Evolutionary conservation across 2,113 vertebrate species (phyloP).

Genomic region (Anser cygnoides): DNA sequence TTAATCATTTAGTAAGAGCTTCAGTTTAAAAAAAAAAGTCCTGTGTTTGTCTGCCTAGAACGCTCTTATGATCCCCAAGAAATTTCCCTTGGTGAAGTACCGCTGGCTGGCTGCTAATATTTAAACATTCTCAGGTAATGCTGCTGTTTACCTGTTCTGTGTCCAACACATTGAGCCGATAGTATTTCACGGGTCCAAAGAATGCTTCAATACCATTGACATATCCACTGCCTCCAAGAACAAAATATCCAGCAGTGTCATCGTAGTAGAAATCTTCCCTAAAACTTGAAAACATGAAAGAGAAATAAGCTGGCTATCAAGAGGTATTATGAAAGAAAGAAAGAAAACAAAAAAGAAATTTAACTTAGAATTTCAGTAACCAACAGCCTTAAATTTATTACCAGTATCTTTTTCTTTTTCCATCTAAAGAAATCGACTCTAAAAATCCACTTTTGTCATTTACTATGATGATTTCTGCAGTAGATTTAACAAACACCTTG

Average conservation of each 20-base stretch:
- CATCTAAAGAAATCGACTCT: not conserved
- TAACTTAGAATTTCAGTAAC: not conserved
- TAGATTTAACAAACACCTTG: not conserved
- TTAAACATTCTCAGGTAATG: not conserved
- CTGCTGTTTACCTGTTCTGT: slow-evolving; percentile 69
- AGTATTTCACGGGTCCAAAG: slow-evolving; percentile 88
- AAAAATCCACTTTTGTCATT: not conserved
- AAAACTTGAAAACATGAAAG: slow-evolving; percentile 79
- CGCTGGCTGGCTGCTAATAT: not conserved
- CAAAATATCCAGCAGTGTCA: slow-evolving; percentile 90
- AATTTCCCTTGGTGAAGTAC: not conserved
- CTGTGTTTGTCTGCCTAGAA: not conserved
- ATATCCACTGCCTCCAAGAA: slow-evolving; percentile 86
- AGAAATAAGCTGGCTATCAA: not conserved
- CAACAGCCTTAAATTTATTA: not conserved
- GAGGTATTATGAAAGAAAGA: not conserved
- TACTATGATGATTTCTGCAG: not conserved
- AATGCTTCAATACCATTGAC: slow-evolving; percentile 83
- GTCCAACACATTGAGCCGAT: slow-evolving; percentile 80
- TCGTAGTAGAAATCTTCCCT: slow-evolving; percentile 80
- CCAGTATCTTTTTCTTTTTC: not conserved
- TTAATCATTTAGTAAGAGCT: not conserved
- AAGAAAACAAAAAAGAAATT: not conserved
- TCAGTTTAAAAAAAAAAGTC: not conserved
- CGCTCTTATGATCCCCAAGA: not conserved